Evolutionary conservation across 2,113 vertebrate genomes (phyloP), one percentile per base, ranked within the genome.

Genomic region (Microcebus tavaratra): DNA sequence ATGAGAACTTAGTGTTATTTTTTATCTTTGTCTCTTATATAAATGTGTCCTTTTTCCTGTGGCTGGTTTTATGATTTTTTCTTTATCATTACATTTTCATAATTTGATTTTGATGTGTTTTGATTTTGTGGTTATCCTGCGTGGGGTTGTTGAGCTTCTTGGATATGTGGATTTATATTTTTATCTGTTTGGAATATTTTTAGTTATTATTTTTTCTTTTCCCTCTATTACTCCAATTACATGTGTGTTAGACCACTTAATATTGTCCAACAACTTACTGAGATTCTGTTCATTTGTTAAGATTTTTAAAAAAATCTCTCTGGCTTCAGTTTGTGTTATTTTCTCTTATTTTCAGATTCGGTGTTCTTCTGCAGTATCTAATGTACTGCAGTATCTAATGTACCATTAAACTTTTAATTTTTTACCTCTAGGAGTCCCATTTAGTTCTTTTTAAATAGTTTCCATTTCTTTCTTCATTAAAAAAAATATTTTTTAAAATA

Each of bases 91-190:
- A 65, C 42, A 45, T 80, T 68, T 96, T 89, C 48, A 1, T 34
- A 90, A 17, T 72, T 87, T 95, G 27, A 91, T 90, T 93, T 93
- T 78, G 73, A 57, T 81, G 11, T 94, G 31, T 27, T 88, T 93
- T 86, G 34, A 21, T 34, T 97, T 84, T 97, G 2, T 70, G 72
- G 48, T 80, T 75, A 67, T 42, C 31, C 85, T 92, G 27, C 10
- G 36, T 94, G 42, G 48, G 48, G 39, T 59, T 72, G 13, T 83
- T 83, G 53, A 83, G 7, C 34, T 50, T 84, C 36, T 90, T 75
- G 17, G 31, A 42, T 68, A 42, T 89, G 1, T 39, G 48, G 39
- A 29, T 81, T 78, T 80, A 59, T 93, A 21, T 97, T 79, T 89
- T 86, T 88, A 65, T 53, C 61, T 84, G 11, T 59, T 91, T 82